These are phyloP conservation scores for Riptortus pedestris DNA, from an alignment of 1,140 invertebrate genomes.

Conservation along the genomic window DNA sequence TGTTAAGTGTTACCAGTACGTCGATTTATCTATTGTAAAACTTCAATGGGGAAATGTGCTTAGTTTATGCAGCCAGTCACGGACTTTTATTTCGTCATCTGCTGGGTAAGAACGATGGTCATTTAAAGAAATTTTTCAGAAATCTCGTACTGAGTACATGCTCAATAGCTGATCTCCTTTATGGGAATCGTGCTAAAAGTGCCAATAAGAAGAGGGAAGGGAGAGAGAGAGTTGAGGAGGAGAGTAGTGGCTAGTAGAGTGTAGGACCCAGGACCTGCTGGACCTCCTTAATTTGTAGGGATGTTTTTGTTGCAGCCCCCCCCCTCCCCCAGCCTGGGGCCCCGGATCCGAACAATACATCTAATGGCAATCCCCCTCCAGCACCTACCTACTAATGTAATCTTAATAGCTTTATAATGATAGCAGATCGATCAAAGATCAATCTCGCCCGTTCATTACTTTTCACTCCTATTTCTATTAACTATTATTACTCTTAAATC, in stretches of 20 bases:
- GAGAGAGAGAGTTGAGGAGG: neutral
- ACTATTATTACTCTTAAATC: slow-evolving; percentile 2
- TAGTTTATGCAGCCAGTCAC: too few species aligned
- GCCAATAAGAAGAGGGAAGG: neutral
- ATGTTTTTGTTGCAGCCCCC: slow-evolving; percentile 7
- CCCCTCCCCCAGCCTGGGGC: neutral
- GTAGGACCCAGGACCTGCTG: too few species aligned
- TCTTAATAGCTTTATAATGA: slow-evolving; percentile 20
- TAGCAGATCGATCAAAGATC: slow-evolving; percentile 12
- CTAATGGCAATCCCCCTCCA: slow-evolving; percentile 1
- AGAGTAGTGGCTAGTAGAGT: too few species aligned
- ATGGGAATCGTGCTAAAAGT: too few species aligned
- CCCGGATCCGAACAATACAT: slow-evolving; percentile 6
- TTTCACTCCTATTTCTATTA: slow-evolving; percentile 7
- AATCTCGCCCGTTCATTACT: slow-evolving; percentile 3
- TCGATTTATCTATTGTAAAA: too few species aligned
- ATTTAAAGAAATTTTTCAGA: too few species aligned
- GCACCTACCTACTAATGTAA: slow-evolving; percentile 5
- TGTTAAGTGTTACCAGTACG: too few species aligned
- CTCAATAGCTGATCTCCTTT: too few species aligned
- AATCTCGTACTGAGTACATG: too few species aligned
- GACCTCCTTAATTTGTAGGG: slow-evolving; percentile 7
- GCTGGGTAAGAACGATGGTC: too few species aligned
- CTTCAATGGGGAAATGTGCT: too few species aligned
- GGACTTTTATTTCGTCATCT: too few species aligned